Base-by-base conservation (phyloP, 2,797 vertebrate genomes). In the Champsocephalus esox region DNA sequence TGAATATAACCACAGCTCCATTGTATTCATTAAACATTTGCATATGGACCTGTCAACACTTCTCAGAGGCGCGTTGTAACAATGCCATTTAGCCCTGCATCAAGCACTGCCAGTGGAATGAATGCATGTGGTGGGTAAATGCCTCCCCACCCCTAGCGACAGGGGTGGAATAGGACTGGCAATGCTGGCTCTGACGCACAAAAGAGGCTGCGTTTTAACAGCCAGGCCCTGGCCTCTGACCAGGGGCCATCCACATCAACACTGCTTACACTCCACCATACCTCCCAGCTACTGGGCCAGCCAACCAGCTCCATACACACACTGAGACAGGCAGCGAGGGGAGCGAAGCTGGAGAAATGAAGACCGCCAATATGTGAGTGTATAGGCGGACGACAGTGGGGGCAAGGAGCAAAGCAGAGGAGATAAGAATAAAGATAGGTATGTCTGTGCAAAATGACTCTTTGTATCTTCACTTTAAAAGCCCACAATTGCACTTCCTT, bases 31-130 rank as follows among this genome's bases (percentile, higher is more conserved):
- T 99, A 97, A 97, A 97, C n/a, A 98, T 97, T 97, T 97, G 96
- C 97, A 97, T 98, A 98, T 96, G 97, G 97, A 96, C 96, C 97
- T 99, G 97, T 98, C 97, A 98, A 98, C 97, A 97, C 96, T 96
- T 96, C 96, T 96, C 96, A 95, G 95, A 96, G 95, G 95, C 93
- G 84, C 92, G 95, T 95, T 97, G 96, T 97, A 98, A 97, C 96
- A 96, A 97, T 97, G 97, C 96, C 96, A 99, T 98, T 99, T 98
- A 97, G 97, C 96, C 96, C 95, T 93, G 95, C 96, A 96, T 96
- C 96, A 95, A 96, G 96, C 96, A 94, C 95, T 96, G 97, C 97
- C 96, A 95, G 91, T 95, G 94, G 95, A 97, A 96, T 96, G 96
- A 96, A 97, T 96, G 95, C 67, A 82, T 88, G 90, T 93, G 95